These are phyloP conservation scores for Tiliqua scincoides DNA, from an alignment of 2,113 vertebrate genomes.

Conservation along the genomic window DNA sequence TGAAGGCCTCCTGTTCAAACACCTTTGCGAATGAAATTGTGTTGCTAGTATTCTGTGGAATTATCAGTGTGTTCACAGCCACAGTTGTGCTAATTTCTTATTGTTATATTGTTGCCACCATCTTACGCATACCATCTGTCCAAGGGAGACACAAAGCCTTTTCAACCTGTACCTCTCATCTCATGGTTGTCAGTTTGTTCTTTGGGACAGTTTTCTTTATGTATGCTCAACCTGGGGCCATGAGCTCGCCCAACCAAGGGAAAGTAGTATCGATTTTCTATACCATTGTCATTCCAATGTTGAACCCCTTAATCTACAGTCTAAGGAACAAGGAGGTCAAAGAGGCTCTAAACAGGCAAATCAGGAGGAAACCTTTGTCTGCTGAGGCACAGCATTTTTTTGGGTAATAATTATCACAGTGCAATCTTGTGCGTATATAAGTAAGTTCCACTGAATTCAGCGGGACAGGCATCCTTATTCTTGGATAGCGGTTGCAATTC, in stretches of 20 bases:
- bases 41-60: constrained; percentile 31
- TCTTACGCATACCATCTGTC: constrained; percentile 42
- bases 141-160: constrained; percentile 47
- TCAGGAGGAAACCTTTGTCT: constrained; percentile 1
- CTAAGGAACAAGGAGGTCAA: constrained; percentile 66
- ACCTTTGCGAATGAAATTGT: neutral
- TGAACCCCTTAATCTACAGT: constrained; percentile 64
- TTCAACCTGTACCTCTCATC: constrained; percentile 63
- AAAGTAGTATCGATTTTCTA: constrained; percentile 65
- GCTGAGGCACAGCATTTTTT: neutral
- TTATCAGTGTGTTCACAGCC: constrained; percentile 46
- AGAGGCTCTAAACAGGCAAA: constrained; percentile 36
- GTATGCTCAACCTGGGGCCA: constrained; percentile 54
- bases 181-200: constrained; percentile 61
- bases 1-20: constrained; percentile 39
- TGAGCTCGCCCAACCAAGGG: constrained; percentile 45
- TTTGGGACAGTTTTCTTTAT: constrained; percentile 62
- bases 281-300: constrained; percentile 61
- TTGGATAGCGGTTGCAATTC: too few species aligned
- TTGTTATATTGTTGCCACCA: constrained; percentile 33
- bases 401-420: too few species aligned
- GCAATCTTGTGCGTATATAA: neutral
- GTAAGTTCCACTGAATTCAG: too few species aligned
- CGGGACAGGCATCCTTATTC: too few species aligned
- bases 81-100: constrained; percentile 50